Evolutionary conservation across 2,888 invertebrate genomes (phyloP).

Genomic region (Eristalinus aeneus): DNA sequence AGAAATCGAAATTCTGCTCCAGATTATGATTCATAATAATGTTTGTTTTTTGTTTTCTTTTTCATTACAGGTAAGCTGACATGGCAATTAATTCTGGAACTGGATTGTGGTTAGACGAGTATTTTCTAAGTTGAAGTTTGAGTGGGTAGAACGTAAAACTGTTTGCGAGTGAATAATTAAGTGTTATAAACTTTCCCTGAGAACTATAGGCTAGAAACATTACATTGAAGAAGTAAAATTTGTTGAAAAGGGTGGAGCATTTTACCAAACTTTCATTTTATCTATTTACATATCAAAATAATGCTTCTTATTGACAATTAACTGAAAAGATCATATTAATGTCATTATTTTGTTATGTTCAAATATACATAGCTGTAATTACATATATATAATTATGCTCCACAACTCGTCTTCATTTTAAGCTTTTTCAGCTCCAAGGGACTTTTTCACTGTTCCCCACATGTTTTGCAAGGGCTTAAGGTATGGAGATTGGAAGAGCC

Average conservation of each 20-base stretch:
- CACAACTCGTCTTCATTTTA: too few relatives aligned
- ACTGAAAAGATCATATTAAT: too few relatives aligned
- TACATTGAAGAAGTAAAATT: neutral
- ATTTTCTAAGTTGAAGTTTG: neutral
- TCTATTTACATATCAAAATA: too few relatives aligned
- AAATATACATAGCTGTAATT: too few relatives aligned
- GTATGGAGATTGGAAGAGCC: too few relatives aligned
- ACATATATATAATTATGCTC: too few relatives aligned
- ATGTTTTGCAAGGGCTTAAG: too few relatives aligned
- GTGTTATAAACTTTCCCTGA: neutral
- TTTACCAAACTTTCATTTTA: too few relatives aligned
- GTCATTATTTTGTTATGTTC: too few relatives aligned
- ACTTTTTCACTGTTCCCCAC: too few relatives aligned
- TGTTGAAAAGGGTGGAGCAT: neutral
- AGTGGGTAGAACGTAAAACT: neutral
- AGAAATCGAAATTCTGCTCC: conserved; percentile 10
- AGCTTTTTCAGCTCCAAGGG: too few relatives aligned
- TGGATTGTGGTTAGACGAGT: conserved; percentile 3
- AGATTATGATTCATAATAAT: neutral
- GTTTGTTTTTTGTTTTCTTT: conserved; percentile 11
- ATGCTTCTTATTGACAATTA: too few relatives aligned
- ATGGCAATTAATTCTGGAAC: neutral
- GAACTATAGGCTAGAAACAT: neutral
- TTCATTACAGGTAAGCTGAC: conserved; percentile 50
- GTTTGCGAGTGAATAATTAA: neutral